These are phyloP conservation scores for Netelia fuscicornis DNA, from an alignment of 2,888 invertebrate genomes.

Conservation along the genomic window DNA sequence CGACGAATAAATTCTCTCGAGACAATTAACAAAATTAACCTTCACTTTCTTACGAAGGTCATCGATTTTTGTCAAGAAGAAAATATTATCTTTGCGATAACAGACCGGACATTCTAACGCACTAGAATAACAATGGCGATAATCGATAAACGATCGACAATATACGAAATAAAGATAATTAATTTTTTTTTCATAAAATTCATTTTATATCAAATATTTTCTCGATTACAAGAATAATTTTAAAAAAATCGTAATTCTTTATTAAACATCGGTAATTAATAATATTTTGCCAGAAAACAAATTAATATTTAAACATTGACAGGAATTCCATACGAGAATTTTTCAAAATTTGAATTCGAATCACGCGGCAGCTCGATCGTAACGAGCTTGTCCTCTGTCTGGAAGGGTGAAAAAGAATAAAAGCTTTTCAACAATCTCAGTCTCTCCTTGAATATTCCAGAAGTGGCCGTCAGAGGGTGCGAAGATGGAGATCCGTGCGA, in stretches of 20 bases:
- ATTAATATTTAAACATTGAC: background rate
- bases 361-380: background rate
- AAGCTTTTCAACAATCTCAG: background rate
- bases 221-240: too few species aligned
- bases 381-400: background rate
- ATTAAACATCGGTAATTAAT: too few species aligned
- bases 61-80: background rate
- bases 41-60: conserved; percentile 18
- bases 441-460: background rate
- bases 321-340: background rate
- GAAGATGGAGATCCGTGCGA: conserved; percentile 20
- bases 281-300: too few species aligned
- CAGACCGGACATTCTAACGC: too few species aligned
- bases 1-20: conserved; percentile 2
- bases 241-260: too few species aligned
- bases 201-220: too few species aligned
- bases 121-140: too few species aligned
- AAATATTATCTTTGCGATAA: too few species aligned
- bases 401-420: background rate
- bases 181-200: too few species aligned
- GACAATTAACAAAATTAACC: conserved; percentile 26
- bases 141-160: too few species aligned
- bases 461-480: background rate
- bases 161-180: too few species aligned
- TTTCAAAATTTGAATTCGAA: background rate